Conservation (phyloP, 2,797 vertebrate genomes). For the Arrhamphus sclerolepis region DNA sequence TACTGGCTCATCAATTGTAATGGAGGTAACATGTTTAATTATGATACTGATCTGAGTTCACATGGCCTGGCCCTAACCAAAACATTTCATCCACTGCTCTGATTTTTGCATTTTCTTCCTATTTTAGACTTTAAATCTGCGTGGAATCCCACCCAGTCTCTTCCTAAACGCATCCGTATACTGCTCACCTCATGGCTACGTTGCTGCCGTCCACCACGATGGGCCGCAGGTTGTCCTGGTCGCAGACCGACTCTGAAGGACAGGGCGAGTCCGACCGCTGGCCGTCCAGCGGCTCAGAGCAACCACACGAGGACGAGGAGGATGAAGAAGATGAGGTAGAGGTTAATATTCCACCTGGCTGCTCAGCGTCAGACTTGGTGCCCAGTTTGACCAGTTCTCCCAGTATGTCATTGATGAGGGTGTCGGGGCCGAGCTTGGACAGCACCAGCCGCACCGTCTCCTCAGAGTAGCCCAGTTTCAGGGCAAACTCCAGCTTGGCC, state of each 20-base stretch:
- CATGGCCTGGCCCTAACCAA: no score
- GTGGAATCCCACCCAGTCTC: no score
- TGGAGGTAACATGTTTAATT: no score
- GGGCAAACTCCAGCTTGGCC: conserved; percentile 96
- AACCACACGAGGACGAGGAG: conserved; percentile 79
- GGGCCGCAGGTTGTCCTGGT: conserved; percentile 92
- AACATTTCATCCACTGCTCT: no score
- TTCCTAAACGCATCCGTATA: no score
- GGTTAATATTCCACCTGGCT: conserved; percentile 44
- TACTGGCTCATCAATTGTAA: no score
- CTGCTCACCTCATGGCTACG: conserved; percentile 80
- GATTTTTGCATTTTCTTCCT: no score
- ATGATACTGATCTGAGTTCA: no score
- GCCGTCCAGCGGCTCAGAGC: conserved; percentile 81
- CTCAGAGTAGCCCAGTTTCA: conserved; percentile 96
- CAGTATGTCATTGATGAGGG: conserved; percentile 96
- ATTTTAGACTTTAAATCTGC: no score
- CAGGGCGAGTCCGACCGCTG: conserved; percentile 89
- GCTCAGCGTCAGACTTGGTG: conserved; percentile 89
- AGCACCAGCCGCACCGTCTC: conserved; percentile 92
- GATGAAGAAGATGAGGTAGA: conserved; percentile 74
- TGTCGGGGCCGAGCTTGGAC: conserved; percentile 92
- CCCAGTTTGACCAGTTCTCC: conserved; percentile 97
- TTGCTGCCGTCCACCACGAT: conserved; percentile 96
- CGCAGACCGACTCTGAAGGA: conserved; percentile 79